These are phyloP conservation scores for Drosophila simulans DNA, from an alignment of 1,140 invertebrate species.

Conservation along the genomic window DNA sequence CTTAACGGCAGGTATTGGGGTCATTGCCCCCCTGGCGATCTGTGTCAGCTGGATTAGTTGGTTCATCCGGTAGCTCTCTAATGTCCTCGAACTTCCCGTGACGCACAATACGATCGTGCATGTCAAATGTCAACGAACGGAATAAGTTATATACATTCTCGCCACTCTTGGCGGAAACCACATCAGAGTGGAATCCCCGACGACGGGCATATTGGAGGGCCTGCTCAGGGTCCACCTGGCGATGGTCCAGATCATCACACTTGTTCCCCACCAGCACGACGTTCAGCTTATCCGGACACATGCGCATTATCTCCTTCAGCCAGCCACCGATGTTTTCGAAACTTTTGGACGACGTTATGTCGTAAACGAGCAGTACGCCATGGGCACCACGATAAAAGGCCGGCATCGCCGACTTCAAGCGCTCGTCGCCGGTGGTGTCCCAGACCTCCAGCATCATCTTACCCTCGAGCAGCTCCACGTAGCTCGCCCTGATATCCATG, in stretches of 20 bases:
- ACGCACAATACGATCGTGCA: too few species aligned
- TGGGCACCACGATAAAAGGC: constrained; percentile 33
- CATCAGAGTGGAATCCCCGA: constrained; percentile 16
- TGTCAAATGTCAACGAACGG: too few species aligned
- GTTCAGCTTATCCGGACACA: not conserved
- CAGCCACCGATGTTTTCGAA: constrained; percentile 22
- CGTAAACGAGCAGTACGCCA: constrained; percentile 50
- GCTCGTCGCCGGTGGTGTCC: constrained; percentile 56
- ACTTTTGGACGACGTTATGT: constrained; percentile 21
- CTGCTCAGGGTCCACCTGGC: constrained; percentile 24
- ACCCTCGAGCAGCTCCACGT: not conserved
- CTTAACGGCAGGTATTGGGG: too few species aligned
- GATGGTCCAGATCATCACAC: constrained; percentile 25
- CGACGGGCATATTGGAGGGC: constrained; percentile 13
- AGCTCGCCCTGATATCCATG: constrained; percentile 20
- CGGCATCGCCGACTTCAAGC: constrained; percentile 23
- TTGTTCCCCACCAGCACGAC: constrained; percentile 54
- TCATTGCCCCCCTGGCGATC: too few species aligned
- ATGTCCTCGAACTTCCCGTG: too few species aligned
- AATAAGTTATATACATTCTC: constrained; percentile 37
- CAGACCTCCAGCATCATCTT: constrained; percentile 31
- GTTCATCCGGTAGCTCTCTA: too few species aligned
- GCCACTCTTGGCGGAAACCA: constrained; percentile 44
- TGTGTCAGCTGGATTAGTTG: too few species aligned
- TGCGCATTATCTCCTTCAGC: constrained; percentile 29